Conservation (phyloP, 2,113 vertebrate species). For the Apeltes quadracus region DNA sequence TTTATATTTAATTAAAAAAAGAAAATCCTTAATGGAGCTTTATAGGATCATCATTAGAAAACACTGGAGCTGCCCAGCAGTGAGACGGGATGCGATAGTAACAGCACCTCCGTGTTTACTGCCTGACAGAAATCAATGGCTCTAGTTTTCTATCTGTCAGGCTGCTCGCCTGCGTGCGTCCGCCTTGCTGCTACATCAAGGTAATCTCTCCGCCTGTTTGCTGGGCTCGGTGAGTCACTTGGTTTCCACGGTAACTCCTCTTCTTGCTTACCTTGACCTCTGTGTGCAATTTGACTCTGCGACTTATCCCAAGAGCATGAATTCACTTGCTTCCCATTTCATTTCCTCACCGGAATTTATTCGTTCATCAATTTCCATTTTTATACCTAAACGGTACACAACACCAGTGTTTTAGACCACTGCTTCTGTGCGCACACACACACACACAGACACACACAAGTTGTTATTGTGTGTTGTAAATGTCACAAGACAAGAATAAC, state of each 20-base stretch:
- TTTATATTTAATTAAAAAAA: too few species aligned
- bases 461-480: neutral
- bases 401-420: neutral
- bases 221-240: neutral
- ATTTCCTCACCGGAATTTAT: neutral
- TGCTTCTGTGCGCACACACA: conserved; percentile 5
- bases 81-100: conserved; percentile 31
- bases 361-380: neutral
- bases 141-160: conserved; percentile 29
- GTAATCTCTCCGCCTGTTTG: neutral
- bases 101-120: conserved; percentile 28
- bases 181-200: conserved; percentile 5
- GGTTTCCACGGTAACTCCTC: conserved; percentile 33
- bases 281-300: neutral
- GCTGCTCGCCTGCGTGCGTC: neutral
- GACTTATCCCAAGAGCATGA: neutral
- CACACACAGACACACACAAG: conserved; percentile 8
- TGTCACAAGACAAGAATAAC: conserved; percentile 16
- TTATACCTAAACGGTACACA: neutral
- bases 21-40: conserved; percentile 23
- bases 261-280: conserved; percentile 27
- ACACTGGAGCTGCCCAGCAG: conserved; percentile 3
- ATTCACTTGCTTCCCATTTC: neutral
- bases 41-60: conserved; percentile 4
- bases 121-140: conserved; percentile 56